Evolutionary conservation across 2,113 vertebrate genomes (phyloP).

Genomic region (Hippoglossus stenolepis): DNA sequence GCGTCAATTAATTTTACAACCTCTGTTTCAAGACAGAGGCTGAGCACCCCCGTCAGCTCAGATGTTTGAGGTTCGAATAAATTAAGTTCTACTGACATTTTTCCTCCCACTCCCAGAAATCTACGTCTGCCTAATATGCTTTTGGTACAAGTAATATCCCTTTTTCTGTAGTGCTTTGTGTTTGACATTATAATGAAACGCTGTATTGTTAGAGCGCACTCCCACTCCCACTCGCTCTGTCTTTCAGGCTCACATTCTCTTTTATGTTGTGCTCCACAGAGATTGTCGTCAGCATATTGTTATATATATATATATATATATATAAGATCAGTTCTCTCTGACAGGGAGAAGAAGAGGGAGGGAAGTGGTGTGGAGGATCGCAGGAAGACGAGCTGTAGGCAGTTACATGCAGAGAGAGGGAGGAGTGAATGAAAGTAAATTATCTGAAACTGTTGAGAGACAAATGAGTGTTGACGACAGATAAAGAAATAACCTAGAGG

Average conservation of each 20-base stretch:
- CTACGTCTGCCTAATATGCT: conserved; percentile 67
- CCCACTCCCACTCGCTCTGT: conserved; percentile 55
- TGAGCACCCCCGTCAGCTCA: conserved; percentile 19
- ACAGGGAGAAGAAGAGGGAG: conserved; percentile 36
- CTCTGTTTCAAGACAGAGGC: conserved; percentile 9
- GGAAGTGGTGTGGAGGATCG: conserved; percentile 10
- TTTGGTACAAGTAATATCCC: conserved; percentile 68
- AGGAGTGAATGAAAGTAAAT: conserved; percentile 29
- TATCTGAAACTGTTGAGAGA: not conserved
- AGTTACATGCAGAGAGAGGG: not conserved
- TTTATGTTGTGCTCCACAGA: conserved; percentile 63
- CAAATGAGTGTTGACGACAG: not conserved
- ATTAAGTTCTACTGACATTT: conserved; percentile 59
- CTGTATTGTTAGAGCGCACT: conserved; percentile 68
- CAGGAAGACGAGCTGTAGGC: conserved; percentile 5
- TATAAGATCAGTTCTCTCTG: conserved; percentile 52
- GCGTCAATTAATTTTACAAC: not conserved
- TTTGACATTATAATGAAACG: conserved; percentile 77
- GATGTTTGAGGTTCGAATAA: conserved; percentile 60
- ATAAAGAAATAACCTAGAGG: not conserved
- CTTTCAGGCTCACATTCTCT: conserved; percentile 59
- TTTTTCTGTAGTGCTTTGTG: conserved; percentile 66
- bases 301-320: conserved; percentile 36
- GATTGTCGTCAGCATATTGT: conserved; percentile 62
- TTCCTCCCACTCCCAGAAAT: conserved; percentile 62